Base-by-base conservation (phyloP, 2,797 vertebrate genomes). In the Ptychobarbus kaznakovi region DNA sequence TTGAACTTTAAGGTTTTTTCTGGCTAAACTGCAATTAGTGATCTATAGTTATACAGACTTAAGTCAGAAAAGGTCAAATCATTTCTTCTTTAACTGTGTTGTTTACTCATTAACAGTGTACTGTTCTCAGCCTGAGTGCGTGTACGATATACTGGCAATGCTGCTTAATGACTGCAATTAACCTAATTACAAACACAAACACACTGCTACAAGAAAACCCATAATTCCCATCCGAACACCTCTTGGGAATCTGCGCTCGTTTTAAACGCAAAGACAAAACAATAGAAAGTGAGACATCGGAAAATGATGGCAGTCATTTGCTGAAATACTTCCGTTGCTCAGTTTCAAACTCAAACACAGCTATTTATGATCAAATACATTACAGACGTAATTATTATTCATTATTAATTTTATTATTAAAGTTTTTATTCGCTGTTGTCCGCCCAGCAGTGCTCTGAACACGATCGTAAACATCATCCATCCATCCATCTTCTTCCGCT, bases 91-190 rank as follows among this genome's bases (percentile, higher is more conserved):
- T 73, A 25, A 15, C 22, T 49, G 44, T 28, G 13, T 10, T 28
- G 40, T 74, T 74, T 28, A 74, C 15, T 44, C 44, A 4, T 51
- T 74, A 32, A 32, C 8, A 51, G 8, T 32, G 72, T 4, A 28
- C 25, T 51, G 8, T 11, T 46, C 7, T 73, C 44, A 73, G 40
- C 2, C 11, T 22, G 32, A 18, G 25, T 32, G 15, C 6, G 9
- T 11, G 25, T 28, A 4, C 3, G 1, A 40, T 28, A 81, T 42
- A 51, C 81, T 82, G 86, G 66, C 80, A 83, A 90, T 85, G 80
- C 85, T 42, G 76, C 87, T 91, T 92, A 92, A 92, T 92, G 90
- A 91, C 90, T 73, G 87, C 85, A 92, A 93, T 92, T 91, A 92
- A 92, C 91, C 89, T 89, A 91, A 92, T 92, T 91, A 90, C 88